These are phyloP conservation scores for Notospermus geniculatus DNA, from an alignment of 1,140 invertebrate species.

Conservation along the genomic window DNA sequence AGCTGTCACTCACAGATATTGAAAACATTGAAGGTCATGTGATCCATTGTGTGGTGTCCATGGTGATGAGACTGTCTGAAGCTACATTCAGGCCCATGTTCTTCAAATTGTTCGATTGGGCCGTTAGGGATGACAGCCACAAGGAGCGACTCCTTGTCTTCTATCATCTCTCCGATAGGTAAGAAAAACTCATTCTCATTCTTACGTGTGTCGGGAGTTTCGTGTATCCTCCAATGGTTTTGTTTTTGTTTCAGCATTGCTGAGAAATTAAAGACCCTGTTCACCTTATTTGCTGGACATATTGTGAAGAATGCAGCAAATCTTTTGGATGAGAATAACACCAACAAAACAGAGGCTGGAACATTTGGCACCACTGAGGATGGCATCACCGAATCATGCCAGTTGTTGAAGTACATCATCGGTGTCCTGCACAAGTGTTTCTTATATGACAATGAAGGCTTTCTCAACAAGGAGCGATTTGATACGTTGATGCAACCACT, in stretches of 20 bases:
- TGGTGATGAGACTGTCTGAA: slow-evolving; percentile 86
- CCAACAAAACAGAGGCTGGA: slow-evolving; percentile 28
- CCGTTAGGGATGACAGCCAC: slow-evolving; percentile 58
- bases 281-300: slow-evolving; percentile 82
- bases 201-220: neutral
- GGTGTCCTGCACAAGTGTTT: slow-evolving; percentile 76
- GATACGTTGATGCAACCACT: slow-evolving; percentile 78
- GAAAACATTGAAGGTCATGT: slow-evolving; percentile 68
- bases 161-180: slow-evolving; percentile 60
- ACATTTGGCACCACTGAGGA: neutral
- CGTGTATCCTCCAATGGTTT: slow-evolving; percentile 12
- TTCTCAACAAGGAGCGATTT: slow-evolving; percentile 81
- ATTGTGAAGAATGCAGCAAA: slow-evolving; percentile 77
- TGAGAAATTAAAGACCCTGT: slow-evolving; percentile 79
- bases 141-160: slow-evolving; percentile 72
- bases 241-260: slow-evolving; percentile 74
- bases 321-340: slow-evolving; percentile 60
- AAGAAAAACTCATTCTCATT: slow-evolving; percentile 13
- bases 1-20: slow-evolving; percentile 47
- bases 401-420: slow-evolving; percentile 68
- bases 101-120: slow-evolving; percentile 79
- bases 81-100: slow-evolving; percentile 82
- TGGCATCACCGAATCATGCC: slow-evolving; percentile 38
- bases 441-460: slow-evolving; percentile 74
- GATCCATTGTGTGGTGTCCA: slow-evolving; percentile 69